Evolutionary conservation across 2,888 invertebrate species (phyloP), one percentile per base, ranked within the genome.

Genomic region (Melipona bicolor): DNA sequence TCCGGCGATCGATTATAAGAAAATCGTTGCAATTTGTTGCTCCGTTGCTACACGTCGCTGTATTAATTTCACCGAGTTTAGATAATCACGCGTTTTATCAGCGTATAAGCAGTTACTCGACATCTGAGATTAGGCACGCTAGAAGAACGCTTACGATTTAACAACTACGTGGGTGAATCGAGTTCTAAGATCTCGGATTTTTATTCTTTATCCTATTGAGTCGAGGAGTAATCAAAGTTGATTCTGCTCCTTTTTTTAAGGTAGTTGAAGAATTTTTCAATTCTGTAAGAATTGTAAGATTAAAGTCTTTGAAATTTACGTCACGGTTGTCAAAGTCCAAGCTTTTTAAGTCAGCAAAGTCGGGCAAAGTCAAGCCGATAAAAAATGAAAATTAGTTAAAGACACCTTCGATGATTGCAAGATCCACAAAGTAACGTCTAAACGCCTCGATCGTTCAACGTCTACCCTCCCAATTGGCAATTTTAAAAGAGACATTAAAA

Each of bases 1-100:
- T 50, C 1, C 11, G 11, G 43, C 43, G 11, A n/a, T 36, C n/a
- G 32, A 79, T 68, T 62, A 49, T 13, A 27, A 52, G 36, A 19
- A 27, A 62, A 56, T 76, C 49, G 43, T 49, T 32, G 36, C 32
- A 69, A 76, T 79, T 75, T 59, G 17, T 27, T 75, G n/a, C 9
- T 24, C 21, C 21, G 15, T 21, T 17, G 27, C 19, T n/a, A 11
- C 19, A n/a, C 19, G 1, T 9, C 43, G 43, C 9, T 2, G 0
- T 49, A 49, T 72, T 72, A 59, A 72, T 61, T 61, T 27, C 19
- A 43, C 15, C 59, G 24, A 32, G 11, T 43, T 49, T 50, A 62
- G 13, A 27, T 49, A 1, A 62, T 21, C n/a, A 6, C 32, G 15
- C 24, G 32, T 24, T 9, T 36, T 3, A 36, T n/a, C 19, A 3